Conservation (phyloP, 2,797 vertebrate species). For the Odontamblyopus rebecca region DNA sequence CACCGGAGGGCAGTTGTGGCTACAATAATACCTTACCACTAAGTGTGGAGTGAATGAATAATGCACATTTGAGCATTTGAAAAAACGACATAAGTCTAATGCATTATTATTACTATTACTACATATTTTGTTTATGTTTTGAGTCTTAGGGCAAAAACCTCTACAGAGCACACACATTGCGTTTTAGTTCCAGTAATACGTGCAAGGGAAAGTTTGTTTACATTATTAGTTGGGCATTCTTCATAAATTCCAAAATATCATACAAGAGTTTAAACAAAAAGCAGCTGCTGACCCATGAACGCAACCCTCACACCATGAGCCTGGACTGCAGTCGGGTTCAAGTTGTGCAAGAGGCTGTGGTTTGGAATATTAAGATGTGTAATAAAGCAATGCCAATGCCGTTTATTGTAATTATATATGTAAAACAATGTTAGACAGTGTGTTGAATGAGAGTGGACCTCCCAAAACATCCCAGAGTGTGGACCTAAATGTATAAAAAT, state of each 20-base stretch:
- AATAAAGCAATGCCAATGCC: neutral
- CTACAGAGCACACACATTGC: neutral
- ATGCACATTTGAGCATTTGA: no score
- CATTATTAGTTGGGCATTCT: conserved; percentile 7
- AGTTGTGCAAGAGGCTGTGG: conserved; percentile 6
- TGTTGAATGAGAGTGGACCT: neutral
- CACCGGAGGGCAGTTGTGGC: no score
- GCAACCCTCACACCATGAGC: neutral
- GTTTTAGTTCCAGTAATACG: neutral
- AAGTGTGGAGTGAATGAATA: no score
- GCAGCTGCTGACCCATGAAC: conserved; percentile 19
- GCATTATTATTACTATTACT: neutral
- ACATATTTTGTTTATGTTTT: neutral
- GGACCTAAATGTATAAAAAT: neutral
- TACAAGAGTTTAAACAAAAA: conserved; percentile 8
- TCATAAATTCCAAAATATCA: conserved; percentile 1
- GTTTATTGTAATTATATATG: neutral
- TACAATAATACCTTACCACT: no score
- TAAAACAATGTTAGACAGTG: neutral
- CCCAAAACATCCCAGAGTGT: neutral
- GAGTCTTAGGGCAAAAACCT: neutral
- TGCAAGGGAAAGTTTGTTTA: conserved; percentile 17
- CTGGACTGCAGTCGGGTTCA: neutral
- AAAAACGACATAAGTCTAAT: no score
- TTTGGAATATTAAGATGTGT: neutral